phyloP scores from a whole-genome alignment of 1,140 invertebrate genomes.

The Globodera ellingtonae region DNA sequence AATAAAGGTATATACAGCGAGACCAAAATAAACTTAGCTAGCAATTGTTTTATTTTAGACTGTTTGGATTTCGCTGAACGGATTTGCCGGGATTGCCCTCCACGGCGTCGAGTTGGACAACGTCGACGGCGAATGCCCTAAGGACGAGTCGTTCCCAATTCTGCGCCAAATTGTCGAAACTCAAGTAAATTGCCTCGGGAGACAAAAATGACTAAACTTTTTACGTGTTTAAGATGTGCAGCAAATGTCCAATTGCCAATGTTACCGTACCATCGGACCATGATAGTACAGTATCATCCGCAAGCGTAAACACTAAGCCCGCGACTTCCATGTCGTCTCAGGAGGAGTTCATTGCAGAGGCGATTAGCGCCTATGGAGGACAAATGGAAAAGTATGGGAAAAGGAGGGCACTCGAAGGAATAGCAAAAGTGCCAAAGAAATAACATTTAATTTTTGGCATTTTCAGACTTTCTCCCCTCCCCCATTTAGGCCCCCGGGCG shows the following conservation, averaged over 20 bases:
- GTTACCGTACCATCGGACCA: background rate
- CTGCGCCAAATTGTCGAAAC: constrained; percentile 29
- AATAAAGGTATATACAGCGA: constrained; percentile 14
- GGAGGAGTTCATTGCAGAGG: background rate
- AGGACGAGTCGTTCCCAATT: constrained; percentile 24
- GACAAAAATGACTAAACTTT: background rate
- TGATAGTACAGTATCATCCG: background rate
- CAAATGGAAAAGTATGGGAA: background rate
- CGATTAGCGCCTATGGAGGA: background rate
- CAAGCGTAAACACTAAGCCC: background rate
- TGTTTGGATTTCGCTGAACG: constrained; percentile 31
- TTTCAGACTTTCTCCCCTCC: too few relatives aligned
- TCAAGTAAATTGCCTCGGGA: constrained; percentile 19
- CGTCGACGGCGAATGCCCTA: constrained; percentile 28
- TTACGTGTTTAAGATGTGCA: background rate
- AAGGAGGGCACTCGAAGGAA: background rate
- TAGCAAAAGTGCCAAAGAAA: too few relatives aligned
- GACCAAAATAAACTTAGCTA: background rate
- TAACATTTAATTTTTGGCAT: too few relatives aligned
- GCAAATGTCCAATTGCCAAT: background rate
- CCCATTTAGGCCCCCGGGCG: too few relatives aligned
- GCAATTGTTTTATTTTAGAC: constrained; percentile 11
- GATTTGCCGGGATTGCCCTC: constrained; percentile 33
- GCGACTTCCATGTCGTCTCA: background rate
- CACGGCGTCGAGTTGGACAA: constrained; percentile 35